A percentile compares a stretch with the other conserved stretches of the same genome.
phyloP scores from a whole-genome alignment of 2,113 vertebrate genomes.

The Anarrhichthys ocellatus region DNA sequence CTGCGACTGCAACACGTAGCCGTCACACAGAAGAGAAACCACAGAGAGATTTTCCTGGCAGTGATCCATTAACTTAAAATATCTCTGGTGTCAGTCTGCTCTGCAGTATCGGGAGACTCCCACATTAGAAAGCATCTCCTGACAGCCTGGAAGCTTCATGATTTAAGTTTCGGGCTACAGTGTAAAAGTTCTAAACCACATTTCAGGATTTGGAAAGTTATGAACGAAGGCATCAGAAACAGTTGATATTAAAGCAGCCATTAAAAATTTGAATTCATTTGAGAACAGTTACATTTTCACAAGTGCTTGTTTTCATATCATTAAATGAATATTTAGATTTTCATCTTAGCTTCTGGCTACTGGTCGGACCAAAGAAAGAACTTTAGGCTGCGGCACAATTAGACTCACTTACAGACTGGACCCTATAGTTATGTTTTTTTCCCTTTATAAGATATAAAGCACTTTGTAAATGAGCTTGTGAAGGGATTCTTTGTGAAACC shows the following conservation, averaged over 20 bases:
- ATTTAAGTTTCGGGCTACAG: conserved; percentile 22
- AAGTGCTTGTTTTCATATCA: neutral
- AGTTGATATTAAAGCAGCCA: neutral
- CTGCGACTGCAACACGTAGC: conserved; percentile 31
- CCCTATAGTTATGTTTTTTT: neutral
- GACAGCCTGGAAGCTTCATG: conserved; percentile 29
- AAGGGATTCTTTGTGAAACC: neutral
- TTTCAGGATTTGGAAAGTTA: neutral
- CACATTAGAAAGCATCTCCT: conserved; percentile 51
- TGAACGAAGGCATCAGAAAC: neutral
- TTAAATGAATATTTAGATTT: neutral
- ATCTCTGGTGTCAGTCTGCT: conserved; percentile 48
- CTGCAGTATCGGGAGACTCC: conserved; percentile 48
- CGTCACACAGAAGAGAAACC: conserved; percentile 46
- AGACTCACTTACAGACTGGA: neutral
- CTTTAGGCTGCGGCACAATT: neutral
- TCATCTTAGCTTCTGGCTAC: neutral
- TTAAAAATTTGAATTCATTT: neutral
- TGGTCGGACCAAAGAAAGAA: too few relatives aligned
- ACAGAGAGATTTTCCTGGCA: conserved; percentile 66
- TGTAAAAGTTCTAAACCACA: conserved; percentile 2
- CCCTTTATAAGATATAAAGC: neutral
- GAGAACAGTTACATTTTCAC: neutral
- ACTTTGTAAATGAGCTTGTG: neutral
- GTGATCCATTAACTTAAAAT: conserved; percentile 42